These are phyloP conservation scores for Spea hammondii DNA, from an alignment of 2,797 vertebrate genomes.

Conservation along the genomic window DNA sequence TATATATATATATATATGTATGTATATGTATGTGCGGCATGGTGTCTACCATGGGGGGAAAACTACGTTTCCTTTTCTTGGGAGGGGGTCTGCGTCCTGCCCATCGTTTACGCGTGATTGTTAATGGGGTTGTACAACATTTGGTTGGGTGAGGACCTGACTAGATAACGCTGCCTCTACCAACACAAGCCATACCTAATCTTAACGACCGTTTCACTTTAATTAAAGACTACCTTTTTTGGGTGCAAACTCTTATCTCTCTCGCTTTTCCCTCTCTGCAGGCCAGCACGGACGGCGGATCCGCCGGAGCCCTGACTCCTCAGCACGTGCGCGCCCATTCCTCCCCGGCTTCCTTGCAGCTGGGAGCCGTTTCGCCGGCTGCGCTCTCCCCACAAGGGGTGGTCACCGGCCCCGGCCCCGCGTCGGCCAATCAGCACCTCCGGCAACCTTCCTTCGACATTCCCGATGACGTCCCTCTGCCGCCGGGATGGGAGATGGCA, in stretches of 20 bases:
- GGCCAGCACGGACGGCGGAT: conserved; percentile 90
- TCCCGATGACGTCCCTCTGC: conserved; percentile 87
- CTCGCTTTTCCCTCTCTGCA: conserved; percentile 59
- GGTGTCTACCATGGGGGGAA: too few relatives aligned
- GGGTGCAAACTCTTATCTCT: not conserved
- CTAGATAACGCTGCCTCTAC: too few relatives aligned
- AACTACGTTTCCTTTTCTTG: too few relatives aligned
- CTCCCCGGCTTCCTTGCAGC: conserved; percentile 89
- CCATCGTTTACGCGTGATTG: too few relatives aligned
- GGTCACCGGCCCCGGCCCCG: conserved; percentile 69
- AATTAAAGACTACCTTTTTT: too few relatives aligned
- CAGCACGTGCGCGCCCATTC: conserved; percentile 91
- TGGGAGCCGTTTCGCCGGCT: conserved; percentile 82
- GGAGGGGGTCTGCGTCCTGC: too few relatives aligned
- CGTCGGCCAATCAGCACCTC: conserved; percentile 86
- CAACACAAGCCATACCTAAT: too few relatives aligned
- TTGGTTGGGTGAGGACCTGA: too few relatives aligned
- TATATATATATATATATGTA: too few relatives aligned
- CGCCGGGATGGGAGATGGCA: conserved; percentile 94
- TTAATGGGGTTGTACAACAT: too few relatives aligned
- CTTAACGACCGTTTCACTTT: too few relatives aligned
- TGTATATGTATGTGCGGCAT: too few relatives aligned
- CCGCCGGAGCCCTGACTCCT: conserved; percentile 81
- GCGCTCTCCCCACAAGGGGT: conserved; percentile 74
- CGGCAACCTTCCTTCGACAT: conserved; percentile 96